Conservation (phyloP, 2,797 vertebrate genomes). For the Hoplostethus atlanticus region DNA sequence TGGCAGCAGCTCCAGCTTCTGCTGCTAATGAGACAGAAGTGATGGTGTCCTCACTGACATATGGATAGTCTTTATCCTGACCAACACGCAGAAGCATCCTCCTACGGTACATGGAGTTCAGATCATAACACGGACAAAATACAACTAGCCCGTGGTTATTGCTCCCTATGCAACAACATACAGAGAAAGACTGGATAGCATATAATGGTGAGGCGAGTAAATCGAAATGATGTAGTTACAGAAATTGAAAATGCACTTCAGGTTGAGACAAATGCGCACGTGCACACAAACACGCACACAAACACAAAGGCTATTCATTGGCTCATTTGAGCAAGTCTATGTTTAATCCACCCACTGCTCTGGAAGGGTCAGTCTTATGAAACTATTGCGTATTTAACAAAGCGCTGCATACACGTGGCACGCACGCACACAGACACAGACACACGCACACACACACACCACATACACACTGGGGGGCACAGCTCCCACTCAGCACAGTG, state of each 20-base stretch:
- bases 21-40: conserved; percentile 80
- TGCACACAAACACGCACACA: not conserved
- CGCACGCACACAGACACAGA: not conserved
- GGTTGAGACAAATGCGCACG: conserved; percentile 31
- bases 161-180: conserved; percentile 34
- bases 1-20: conserved; percentile 71
- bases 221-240: conserved; percentile 56
- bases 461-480: conserved; percentile 41
- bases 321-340: conserved; percentile 70
- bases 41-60: conserved; percentile 65
- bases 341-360: conserved; percentile 75
- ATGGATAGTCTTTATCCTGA: conserved; percentile 62
- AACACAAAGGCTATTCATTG: conserved; percentile 50
- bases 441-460: conserved; percentile 11
- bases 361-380: conserved; percentile 77
- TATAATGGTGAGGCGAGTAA: conserved; percentile 27
- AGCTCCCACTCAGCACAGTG: conserved; percentile 73
- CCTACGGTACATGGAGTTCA: conserved; percentile 55
- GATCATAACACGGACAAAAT: conserved; percentile 61
- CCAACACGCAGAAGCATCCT: conserved; percentile 45
- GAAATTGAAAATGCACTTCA: conserved; percentile 35
- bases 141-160: conserved; percentile 53
- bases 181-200: conserved; percentile 16
- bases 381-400: conserved; percentile 78
- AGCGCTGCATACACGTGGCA: conserved; percentile 48